A percentile compares a stretch with the other conserved stretches of the same genome.
These are phyloP conservation scores for Isaurus tuberculatus DNA, from an alignment of 92 coral and sea anemone species.

Conservation along the genomic window DNA sequence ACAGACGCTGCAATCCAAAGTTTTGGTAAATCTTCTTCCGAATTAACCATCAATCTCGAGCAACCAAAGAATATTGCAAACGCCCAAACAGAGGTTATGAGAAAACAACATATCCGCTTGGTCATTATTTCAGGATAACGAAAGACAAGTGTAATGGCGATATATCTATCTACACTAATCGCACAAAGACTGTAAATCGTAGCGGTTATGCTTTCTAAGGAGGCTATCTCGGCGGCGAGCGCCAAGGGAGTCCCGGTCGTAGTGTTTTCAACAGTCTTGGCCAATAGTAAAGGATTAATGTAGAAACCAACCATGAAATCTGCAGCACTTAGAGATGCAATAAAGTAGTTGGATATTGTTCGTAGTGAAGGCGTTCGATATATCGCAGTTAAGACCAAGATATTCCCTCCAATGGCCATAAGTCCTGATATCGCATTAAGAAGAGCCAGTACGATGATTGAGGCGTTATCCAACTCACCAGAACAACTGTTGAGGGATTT, in stretches of 20 bases:
- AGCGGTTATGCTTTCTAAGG: conserved; percentile 34
- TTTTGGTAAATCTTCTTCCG: conserved; percentile 24
- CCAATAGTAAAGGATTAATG: conserved; percentile 34
- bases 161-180: conserved; percentile 32
- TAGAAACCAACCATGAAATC: conserved; percentile 38
- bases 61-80: conserved; percentile 44
- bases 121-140: conserved; percentile 28
- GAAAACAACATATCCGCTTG: not conserved
- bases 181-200: conserved; percentile 31
- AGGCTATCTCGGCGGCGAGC: conserved; percentile 45
- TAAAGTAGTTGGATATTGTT: conserved; percentile 39
- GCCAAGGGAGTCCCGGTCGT: conserved; percentile 31
- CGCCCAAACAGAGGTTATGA: conserved; percentile 25
- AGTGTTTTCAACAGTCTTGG: conserved; percentile 32
- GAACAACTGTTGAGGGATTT: conserved; percentile 12
- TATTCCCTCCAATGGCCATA: conserved; percentile 36
- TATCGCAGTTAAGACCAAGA: conserved; percentile 26
- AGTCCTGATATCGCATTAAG: conserved; percentile 31
- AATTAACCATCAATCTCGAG: conserved; percentile 21
- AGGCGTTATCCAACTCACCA: conserved; percentile 21
- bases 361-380: conserved; percentile 38
- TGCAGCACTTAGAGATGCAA: conserved; percentile 41
- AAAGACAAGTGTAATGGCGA: conserved; percentile 32
- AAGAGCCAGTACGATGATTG: conserved; percentile 9
- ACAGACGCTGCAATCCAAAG: conserved; percentile 40